These are phyloP conservation scores for Diglossa brunneiventris DNA, from an alignment of 2,113 vertebrate genomes.

Conservation along the genomic window DNA sequence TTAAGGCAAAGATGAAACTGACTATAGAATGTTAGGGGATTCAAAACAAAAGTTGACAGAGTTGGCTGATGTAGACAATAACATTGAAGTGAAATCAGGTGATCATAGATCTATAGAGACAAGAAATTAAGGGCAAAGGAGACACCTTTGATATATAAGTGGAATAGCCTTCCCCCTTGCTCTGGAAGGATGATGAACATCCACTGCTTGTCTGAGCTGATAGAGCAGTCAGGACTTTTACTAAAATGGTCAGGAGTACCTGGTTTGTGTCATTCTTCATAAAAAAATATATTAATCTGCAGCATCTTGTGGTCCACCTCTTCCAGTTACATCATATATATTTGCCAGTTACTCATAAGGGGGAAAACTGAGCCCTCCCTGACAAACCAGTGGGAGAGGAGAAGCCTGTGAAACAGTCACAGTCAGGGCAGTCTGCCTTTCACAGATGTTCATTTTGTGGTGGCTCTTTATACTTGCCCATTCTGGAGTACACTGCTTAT, in stretches of 20 bases:
- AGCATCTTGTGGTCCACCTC: not conserved
- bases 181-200: not conserved
- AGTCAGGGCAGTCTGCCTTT: not conserved
- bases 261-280: not conserved
- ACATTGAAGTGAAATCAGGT: not conserved
- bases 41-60: not conserved
- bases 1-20: not conserved
- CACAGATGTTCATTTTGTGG: accelerated
- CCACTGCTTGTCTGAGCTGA: not conserved
- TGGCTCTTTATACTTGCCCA: not conserved
- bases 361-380: not conserved
- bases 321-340: not conserved
- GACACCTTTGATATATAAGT: not conserved
- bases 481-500: not conserved
- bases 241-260: not conserved
- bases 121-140: not conserved
- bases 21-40: not conserved
- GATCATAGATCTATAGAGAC: not conserved
- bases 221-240: not conserved
- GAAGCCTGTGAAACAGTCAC: not conserved
- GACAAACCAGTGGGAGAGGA: not conserved
- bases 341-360: not conserved
- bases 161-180: not conserved
- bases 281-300: not conserved
- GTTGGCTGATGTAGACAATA: not conserved